A percentile compares a stretch with the other conserved stretches of the same genome.
Conservation (phyloP, 2,888 invertebrate species). For the Deilephila elpenor region DNA sequence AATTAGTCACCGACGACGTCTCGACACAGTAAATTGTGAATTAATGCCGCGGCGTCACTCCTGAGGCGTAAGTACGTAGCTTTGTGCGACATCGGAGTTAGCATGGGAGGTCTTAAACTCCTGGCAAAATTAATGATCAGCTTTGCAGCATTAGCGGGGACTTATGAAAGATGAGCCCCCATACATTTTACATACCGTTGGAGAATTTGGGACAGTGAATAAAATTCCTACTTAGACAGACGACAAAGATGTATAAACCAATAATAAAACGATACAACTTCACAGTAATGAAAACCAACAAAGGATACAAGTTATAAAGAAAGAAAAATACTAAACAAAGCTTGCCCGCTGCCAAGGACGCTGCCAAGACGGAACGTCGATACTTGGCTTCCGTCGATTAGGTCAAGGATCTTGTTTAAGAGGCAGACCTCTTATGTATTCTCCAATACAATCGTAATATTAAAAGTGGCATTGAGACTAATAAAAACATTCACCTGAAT, state of each 20-base stretch:
- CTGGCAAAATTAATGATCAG: conserved; percentile 12
- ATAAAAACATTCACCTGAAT: background rate
- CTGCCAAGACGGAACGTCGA: conserved; percentile 9
- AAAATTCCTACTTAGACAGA: background rate
- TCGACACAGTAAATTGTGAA: conserved; percentile 58
- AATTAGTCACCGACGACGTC: conserved; percentile 72
- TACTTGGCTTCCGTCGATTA: conserved; percentile 14
- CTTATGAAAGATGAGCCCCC: background rate
- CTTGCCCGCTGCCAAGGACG: background rate
- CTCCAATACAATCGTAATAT: background rate
- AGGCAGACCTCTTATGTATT: background rate
- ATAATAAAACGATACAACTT: background rate
- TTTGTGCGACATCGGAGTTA: background rate
- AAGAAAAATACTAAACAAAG: background rate
- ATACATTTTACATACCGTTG: conserved; percentile 2
- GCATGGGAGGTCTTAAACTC: conserved; percentile 17
- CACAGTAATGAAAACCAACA: background rate
- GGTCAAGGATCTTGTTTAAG: conserved; percentile 16
- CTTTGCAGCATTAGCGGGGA: background rate
- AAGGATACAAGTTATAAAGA: background rate
- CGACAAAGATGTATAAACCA: background rate
- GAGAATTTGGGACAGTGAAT: background rate
- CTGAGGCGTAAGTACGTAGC: conserved; percentile 34
- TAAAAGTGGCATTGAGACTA: background rate
- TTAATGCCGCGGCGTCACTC: conserved; percentile 59